These are phyloP conservation scores for Phoenicopterus ruber DNA, from an alignment of 2,113 vertebrate genomes.

Conservation along the genomic window DNA sequence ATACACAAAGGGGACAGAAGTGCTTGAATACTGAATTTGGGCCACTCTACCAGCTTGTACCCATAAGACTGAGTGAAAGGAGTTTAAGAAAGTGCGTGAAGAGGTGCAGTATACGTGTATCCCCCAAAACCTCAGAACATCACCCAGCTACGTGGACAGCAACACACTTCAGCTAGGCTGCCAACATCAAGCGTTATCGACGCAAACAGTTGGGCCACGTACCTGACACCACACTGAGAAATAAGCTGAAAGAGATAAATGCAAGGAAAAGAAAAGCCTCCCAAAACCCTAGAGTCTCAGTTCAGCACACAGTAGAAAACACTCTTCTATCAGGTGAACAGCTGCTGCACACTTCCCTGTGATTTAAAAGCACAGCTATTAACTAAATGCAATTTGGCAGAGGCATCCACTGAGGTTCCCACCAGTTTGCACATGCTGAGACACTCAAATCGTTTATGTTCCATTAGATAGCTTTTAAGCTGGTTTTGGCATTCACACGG, in stretches of 20 bases:
- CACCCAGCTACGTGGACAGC: background rate
- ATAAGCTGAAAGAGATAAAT: background rate
- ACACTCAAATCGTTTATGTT: background rate
- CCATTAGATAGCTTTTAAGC: background rate
- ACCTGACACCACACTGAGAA: background rate
- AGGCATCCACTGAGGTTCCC: background rate
- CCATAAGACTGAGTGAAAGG: background rate
- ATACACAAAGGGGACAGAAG: background rate
- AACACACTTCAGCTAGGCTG: background rate
- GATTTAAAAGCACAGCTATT: background rate
- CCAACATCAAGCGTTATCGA: background rate
- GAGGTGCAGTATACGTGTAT: background rate
- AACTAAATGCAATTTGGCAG: background rate
- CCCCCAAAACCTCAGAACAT: background rate
- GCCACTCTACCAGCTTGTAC: background rate
- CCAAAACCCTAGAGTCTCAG: background rate
- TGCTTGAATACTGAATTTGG: background rate
- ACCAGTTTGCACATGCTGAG: background rate
- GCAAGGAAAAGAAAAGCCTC: background rate
- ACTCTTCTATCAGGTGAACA: background rate
- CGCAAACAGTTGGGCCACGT: background rate
- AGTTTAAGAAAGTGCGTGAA: background rate
- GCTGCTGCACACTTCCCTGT: background rate
- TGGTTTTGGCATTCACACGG: background rate
- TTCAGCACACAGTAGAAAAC: background rate